Evolutionary conservation across 1,140 invertebrate genomes (phyloP), one percentile per base, ranked within the genome.

Genomic region (Heliconius himera): DNA sequence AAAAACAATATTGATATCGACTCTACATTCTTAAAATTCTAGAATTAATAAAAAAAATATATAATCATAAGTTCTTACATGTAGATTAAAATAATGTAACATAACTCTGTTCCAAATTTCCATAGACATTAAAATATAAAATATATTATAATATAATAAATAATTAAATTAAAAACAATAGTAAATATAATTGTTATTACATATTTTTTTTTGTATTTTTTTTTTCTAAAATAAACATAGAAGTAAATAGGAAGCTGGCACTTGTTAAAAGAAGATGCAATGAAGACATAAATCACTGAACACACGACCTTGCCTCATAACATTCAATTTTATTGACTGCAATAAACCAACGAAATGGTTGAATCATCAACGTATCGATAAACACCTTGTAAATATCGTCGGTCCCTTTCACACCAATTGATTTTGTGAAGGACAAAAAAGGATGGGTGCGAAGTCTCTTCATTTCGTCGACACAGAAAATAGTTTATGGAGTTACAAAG

Each of bases 301-400:
- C 91, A 87, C 85, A 83, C 92, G 93, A 92, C 93, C 92, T 94
- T 94, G 93, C 90, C 90, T 93, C 90, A 93, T 93, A 94, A 93
- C 90, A 87, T 91, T 93, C 89, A 93, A 92, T 93, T 94, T 94
- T 94, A 94, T 94, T 92, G 93, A 91, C 90, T 93, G 91, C 90
- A 91, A 94, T 94, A 93, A 92, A 94, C 90, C 86, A 94, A 93
- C 91, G 90, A 91, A 93, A 93, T 94, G 92, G 87, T 93, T 94
- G 91, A 92, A 94, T 93, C 93, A 93, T 91, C 93, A 87, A 92
- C 87, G 84, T 93, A 93, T 93, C 89, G 90, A 92, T 92, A 93
- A 91, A 92, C 92, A 94, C 90, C 85, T 93, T 89, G 88, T 93
- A 92, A 93, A 93, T 90, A 89, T 93, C 74, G n/a, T 36, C 75